Evolutionary conservation across 1,140 invertebrate genomes (phyloP), one percentile per base, ranked within the genome.

Genomic region (Stratiolaelaps scimitus): DNA sequence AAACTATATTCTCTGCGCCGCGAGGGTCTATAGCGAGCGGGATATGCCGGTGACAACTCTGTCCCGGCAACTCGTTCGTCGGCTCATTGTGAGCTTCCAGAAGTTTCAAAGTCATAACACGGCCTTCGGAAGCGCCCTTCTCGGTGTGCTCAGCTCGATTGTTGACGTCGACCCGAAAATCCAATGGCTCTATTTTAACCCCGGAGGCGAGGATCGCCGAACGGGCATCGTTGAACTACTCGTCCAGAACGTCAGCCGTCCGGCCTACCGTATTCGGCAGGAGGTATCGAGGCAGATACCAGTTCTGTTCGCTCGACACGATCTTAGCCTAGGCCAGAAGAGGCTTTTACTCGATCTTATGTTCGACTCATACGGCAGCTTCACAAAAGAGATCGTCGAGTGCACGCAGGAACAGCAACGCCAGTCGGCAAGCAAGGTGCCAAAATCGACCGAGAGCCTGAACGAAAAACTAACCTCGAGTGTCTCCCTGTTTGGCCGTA

Each of bases 221-320:
- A 60, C 23, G 4, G 53, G 53, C 53, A 29, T 26, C 53, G 20
- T 60, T 20, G 53, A 60, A 60, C 53, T 60, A 13, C 53, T 60
- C 4, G 13, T 60, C 23, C 1, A 60, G 20, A 29, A 60, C 10
- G 34, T 34, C 15, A 34, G 2, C 23, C 5, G 53, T 23, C 53
- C 26, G 2, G 53, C 26, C 4, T 60, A 29, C 53, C 17, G 26
- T 15, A 34, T 60, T 15, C 15, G 53, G n/a, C n/a, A 60, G 34
- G 53, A 60, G 34, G 53, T 34, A 15, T 23, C 34, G 6, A 60
- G 15, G 10, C 15, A 60, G 4, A 34, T 60, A 26, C 26, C 20
- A 19, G 17, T 4, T 2, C 17, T 60, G 23, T 26, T 60, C 20
- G 15, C 15, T 17, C 26, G 23, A 1, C 15, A 1, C 10, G 34